These are phyloP conservation scores for Tichodroma muraria DNA, from an alignment of 2,113 vertebrate genomes.

Conservation along the genomic window DNA sequence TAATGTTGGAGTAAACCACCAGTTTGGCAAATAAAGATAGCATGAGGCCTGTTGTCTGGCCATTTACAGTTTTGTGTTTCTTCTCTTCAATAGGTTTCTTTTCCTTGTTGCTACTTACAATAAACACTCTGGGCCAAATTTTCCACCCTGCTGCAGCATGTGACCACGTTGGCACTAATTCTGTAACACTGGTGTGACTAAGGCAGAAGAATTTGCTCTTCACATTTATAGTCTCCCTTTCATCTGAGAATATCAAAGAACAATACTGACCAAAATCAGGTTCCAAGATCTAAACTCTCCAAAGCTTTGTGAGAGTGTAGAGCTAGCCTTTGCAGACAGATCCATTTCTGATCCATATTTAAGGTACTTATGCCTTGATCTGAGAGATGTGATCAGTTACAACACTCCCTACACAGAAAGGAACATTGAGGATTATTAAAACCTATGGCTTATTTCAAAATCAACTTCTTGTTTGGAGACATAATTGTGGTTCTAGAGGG, in stretches of 20 bases:
- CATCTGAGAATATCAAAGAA: neutral
- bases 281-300: neutral
- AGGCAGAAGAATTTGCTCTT: conserved; percentile 9
- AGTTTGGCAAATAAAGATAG: neutral
- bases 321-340: neutral
- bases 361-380: neutral
- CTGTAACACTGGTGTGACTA: neutral
- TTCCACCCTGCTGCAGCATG: neutral
- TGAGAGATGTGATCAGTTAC: neutral
- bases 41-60: neutral
- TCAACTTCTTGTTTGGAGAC: neutral
- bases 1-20: neutral
- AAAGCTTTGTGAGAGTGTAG: neutral
- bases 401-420: neutral
- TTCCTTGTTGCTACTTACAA: neutral
- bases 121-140: neutral
- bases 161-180: neutral
- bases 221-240: neutral
- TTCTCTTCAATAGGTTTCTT: neutral
- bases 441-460: conserved; percentile 13
- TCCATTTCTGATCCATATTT: neutral
- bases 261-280: neutral
- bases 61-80: conserved; percentile 15
- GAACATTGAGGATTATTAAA: neutral
- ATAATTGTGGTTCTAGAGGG: neutral